Base-by-base conservation (phyloP, 2,888 invertebrate species). In the Troglohyphantes excavatus region DNA sequence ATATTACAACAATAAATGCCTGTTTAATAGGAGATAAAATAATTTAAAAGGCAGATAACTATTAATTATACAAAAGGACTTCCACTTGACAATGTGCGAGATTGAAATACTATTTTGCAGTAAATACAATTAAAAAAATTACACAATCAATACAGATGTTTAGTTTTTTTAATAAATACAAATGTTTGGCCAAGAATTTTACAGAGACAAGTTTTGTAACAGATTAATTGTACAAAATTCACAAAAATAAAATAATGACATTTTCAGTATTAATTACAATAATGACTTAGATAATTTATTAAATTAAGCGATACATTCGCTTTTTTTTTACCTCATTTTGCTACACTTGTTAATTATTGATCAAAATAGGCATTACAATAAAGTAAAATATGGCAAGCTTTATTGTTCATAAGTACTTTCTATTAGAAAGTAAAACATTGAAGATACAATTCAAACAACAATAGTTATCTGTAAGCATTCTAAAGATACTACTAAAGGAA, bases 121-220 rank as follows among this genome's bases (percentile, higher is more conserved):
- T 39, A 33, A 33, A 33, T 6, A n/a, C n/a, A n/a, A n/a, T n/a
- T n/a, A n/a, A n/a, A n/a, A n/a, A n/a, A n/a, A n/a, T n/a, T 33
- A 2, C 53, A 53, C 53, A 53, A 53, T 7, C 5, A n/a, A 53
- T 13, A n/a, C 17, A 1, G 13, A 53, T 53, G 27, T 23, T 72
- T 72, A 13, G 63, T 39, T 78, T 43, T 65, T 78, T 78, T 78
- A 78, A 65, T 78, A 78, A 78, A 78, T 78, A 63, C 78, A 78
- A 61, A 78, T 78, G 65, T 78, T 78, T 78, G 78, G 65, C 78
- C 78, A 78, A 27, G 43, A 53, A 9, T 13, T 53, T 68, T 65
- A 78, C 65, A 63, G 63, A 65, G 39, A 72, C 46, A 46, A 72
- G 29, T 33, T 78, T 43, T 27, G 43, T 26, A 78, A 65, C 78